Percentiles rank a stretch among this genome's conserved stretches.
These are phyloP conservation scores for Musca domestica DNA, from an alignment of 1,140 invertebrate species.

Conservation along the genomic window DNA sequence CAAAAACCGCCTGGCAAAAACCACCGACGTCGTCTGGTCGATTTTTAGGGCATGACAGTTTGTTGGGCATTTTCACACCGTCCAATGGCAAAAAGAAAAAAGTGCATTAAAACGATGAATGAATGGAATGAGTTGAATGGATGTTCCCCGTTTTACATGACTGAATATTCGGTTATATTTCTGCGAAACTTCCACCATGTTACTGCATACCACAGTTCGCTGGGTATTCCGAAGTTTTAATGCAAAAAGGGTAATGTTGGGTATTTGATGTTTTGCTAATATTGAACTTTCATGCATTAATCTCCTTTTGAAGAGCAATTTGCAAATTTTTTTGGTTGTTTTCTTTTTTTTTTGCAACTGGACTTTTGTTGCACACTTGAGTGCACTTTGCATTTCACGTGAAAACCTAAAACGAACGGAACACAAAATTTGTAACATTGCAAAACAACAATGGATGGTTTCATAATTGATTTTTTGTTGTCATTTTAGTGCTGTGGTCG, in stretches of 20 bases:
- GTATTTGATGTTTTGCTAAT: constrained; percentile 2
- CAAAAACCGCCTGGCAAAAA: background rate
- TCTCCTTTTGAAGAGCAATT: background rate
- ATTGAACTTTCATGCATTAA: constrained; percentile 13
- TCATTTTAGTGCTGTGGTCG: background rate
- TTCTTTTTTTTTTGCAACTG: background rate
- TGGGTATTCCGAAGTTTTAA: background rate
- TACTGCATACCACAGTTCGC: too few relatives aligned
- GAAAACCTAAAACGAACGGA: background rate
- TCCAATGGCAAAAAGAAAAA: too few relatives aligned
- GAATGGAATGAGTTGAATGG: too few relatives aligned
- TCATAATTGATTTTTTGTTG: constrained; percentile 13
- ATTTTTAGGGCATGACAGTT: background rate
- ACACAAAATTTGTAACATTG: constrained; percentile 4
- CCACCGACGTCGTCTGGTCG: background rate
- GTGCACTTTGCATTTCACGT: background rate
- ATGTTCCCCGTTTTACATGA: too few relatives aligned
- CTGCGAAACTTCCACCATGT: too few relatives aligned
- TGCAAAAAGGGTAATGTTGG: background rate
- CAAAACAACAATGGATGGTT: constrained; percentile 10
- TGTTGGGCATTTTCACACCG: constrained; percentile 4
- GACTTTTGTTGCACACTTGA: constrained; percentile 1
- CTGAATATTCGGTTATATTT: too few relatives aligned
- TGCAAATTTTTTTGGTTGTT: background rate
- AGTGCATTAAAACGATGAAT: too few relatives aligned